These are phyloP conservation scores for Tupaia chinensis DNA, from an alignment of 2,113 vertebrate species.

Conservation along the genomic window DNA sequence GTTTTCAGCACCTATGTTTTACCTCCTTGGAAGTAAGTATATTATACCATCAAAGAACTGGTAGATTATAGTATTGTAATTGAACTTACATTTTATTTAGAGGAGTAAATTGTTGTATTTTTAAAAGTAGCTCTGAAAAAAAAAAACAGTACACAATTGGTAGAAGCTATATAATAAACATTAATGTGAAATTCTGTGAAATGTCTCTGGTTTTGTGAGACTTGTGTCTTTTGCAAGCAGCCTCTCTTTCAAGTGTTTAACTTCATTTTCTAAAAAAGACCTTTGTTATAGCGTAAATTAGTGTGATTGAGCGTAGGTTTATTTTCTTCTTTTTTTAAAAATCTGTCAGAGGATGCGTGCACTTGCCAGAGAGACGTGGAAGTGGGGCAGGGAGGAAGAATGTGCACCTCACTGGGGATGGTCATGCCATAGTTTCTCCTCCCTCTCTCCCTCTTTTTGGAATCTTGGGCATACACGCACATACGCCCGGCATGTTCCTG, in stretches of 20 bases:
- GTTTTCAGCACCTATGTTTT: not conserved
- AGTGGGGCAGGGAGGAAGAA: no score
- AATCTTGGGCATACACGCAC: no score
- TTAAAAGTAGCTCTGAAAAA: not conserved
- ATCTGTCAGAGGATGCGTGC: no score
- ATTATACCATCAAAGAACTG: not conserved
- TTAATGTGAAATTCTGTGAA: not conserved
- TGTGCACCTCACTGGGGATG: no score
- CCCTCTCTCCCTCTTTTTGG: no score
- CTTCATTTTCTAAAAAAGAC: not conserved
- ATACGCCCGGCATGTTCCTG: no score
- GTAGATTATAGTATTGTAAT: not conserved
- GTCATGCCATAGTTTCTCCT: no score
- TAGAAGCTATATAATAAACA: not conserved
- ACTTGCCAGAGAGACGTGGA: no score
- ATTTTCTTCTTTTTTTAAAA: no score
- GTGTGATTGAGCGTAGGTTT: not conserved
- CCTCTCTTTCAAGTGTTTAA: not conserved
- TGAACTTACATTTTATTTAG: constrained; percentile 28
- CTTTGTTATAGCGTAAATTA: not conserved
- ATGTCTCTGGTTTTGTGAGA: not conserved
- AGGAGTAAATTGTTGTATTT: not conserved
- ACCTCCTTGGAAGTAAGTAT: not conserved
- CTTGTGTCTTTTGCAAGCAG: not conserved
- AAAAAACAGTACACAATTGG: not conserved